Conservation (phyloP, 2,113 vertebrate species). For the Sterna hirundo region DNA sequence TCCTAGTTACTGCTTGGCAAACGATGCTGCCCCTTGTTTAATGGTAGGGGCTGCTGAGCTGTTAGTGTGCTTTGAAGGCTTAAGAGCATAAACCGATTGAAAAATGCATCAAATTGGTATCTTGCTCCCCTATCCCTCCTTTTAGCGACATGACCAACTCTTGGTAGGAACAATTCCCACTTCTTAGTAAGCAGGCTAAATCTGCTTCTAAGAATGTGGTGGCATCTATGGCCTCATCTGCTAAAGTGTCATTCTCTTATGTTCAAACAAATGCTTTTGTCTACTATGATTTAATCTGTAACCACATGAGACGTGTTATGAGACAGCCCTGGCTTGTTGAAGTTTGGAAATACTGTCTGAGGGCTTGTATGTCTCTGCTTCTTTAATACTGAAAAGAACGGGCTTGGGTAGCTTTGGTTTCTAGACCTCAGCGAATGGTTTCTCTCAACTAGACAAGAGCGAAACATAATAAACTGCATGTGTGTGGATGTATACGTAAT, state of each 20-base stretch:
- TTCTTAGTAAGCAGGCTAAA: not conserved
- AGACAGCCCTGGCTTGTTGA: not conserved
- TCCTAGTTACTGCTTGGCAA: not conserved
- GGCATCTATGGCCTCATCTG: not conserved
- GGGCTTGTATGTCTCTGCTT: not conserved
- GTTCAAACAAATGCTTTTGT: not conserved
- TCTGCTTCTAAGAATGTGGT: not conserved
- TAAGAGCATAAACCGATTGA: not conserved
- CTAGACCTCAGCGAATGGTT: not conserved
- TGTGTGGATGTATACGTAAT: not conserved
- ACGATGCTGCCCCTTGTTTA: rapidly evolving
- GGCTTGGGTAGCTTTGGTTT: not conserved
- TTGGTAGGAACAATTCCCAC: not conserved
- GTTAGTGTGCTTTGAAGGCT: not conserved
- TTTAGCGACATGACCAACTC: not conserved
- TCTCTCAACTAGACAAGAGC: not conserved
- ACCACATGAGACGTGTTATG: not conserved
- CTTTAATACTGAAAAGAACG: not conserved
- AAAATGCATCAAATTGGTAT: not conserved
- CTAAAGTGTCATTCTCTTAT: not conserved
- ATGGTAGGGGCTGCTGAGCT: not conserved
- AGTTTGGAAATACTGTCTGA: not conserved
- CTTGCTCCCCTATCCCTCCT: not conserved
- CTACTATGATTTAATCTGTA: not conserved
- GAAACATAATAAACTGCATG: not conserved